Evolutionary conservation across 2,113 vertebrate genomes (phyloP), one percentile per base, ranked within the genome.

Genomic region (Argyrosomus japonicus): DNA sequence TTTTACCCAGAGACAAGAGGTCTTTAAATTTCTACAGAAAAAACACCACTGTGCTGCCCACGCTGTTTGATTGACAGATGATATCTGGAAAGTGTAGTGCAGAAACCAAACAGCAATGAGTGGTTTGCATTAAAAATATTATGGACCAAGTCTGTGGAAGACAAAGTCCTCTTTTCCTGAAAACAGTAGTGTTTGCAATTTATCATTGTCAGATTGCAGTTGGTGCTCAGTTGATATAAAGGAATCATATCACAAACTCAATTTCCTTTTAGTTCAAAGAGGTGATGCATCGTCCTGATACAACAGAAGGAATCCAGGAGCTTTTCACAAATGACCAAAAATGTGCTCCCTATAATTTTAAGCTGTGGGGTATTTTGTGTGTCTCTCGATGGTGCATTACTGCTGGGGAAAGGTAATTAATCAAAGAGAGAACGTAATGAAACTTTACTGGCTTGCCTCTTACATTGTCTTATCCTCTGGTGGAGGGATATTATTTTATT

Each of bases 331-430:
- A n/a, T 67, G 48, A 40, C 27, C 18, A 61, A 69, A 60, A 68
- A 67, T 54, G n/a, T 36, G 32, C 45, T 60, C 23, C 27, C 43
- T 53, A 51, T 43, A 9, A n/a, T 23, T 78, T 85, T 68, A 10
- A 75, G 27, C 53, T 47, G 68, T 14, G 21, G 29, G 4, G 21
- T 25, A 2, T 80, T 86, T 75, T 13, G 53, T 77, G 50, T 29
- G 18, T 29, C 36, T 79, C 53, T 80, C 21, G 47, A 61, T 45
- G 29, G 25, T 72, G 51, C 1, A 68, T 75, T 45, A 47, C 23
- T 74, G 51, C 53, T 13, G 10, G 6, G 45, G 21, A 9, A 75
- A 68, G 43, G 21, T 27, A 84, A 89, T 81, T 25, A 80, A 82
- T 87, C 84, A 84, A 72, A 58, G 4, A 2, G 32, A 74, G 18